Evolutionary conservation across 2,797 vertebrate species (phyloP), one percentile per base, ranked within the genome.

Genomic region (Sparus aurata): DNA sequence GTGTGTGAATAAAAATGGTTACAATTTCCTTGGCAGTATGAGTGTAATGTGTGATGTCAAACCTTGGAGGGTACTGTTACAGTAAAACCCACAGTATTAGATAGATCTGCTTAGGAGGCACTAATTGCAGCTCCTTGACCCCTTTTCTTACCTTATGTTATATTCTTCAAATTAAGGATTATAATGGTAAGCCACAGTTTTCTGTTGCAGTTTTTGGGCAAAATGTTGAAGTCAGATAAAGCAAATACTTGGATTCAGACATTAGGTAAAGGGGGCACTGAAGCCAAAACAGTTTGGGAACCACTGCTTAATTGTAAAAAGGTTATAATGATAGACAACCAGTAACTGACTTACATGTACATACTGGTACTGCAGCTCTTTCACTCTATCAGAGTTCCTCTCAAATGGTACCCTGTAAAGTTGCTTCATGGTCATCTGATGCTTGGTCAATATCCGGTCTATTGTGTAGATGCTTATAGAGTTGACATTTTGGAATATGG

Each of bases 31-130:
- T n/a, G n/a, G n/a, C n/a, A n/a, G n/a, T n/a, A n/a, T n/a, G n/a
- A n/a, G n/a, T n/a, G n/a, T n/a, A n/a, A n/a, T n/a, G n/a, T n/a
- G n/a, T n/a, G n/a, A n/a, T n/a, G n/a, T n/a, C n/a, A n/a, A n/a
- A n/a, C n/a, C n/a, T n/a, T n/a, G n/a, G n/a, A n/a, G n/a, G n/a
- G n/a, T n/a, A n/a, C n/a, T n/a, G 8, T 23, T 53, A 23, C 50
- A 22, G 52, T 53, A 53, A 53, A 23, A 23, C 50, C n/a, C 52
- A 53, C 52, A 53, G 12, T 53, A 23, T 23, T 12, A 53, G 50
- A 52, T 52, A 52, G n/a, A 53, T 52, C 50, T 52, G 20, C 50
- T 52, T 52, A 50, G n/a, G 50, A 52, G 50, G 50, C 50, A 52
- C n/a, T 53, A 53, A 23, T 53, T 23, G 50, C n/a, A 53, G 52